Conservation (phyloP, 1,140 invertebrate genomes). For the Centruroides sculpturatus region DNA sequence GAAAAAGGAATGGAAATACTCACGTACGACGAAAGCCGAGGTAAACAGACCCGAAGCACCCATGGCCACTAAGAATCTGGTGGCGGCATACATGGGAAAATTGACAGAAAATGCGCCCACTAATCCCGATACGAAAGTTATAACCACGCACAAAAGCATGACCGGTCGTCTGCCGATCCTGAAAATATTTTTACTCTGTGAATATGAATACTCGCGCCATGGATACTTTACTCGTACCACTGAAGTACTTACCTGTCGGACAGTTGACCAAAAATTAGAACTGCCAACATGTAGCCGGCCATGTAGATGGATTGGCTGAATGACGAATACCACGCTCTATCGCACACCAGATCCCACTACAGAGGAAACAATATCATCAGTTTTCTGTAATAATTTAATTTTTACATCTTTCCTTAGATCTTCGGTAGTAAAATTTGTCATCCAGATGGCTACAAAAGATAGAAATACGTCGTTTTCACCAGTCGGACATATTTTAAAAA, state of each 20-base stretch:
- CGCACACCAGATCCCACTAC: slow-evolving; percentile 60
- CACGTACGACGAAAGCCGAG: slow-evolving; percentile 8
- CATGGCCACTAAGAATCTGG: slow-evolving; percentile 7
- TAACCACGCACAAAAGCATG: not conserved
- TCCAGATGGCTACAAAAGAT: too few species aligned
- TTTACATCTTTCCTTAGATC: too few species aligned
- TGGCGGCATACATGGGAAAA: slow-evolving; percentile 7
- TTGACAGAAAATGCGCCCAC: slow-evolving; percentile 5
- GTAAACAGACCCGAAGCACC: slow-evolving; percentile 5
- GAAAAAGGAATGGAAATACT: not conserved
- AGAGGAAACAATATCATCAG: slow-evolving; percentile 19
- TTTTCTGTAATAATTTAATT: too few species aligned
- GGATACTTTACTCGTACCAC: too few species aligned
- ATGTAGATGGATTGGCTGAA: slow-evolving; percentile 63
- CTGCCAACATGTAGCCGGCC: slow-evolving; percentile 62
- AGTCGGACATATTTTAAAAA: too few species aligned
- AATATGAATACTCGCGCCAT: not conserved
- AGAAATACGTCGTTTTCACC: too few species aligned
- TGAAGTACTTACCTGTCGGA: slow-evolving; percentile 48
- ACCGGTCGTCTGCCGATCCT: slow-evolving; percentile 8
- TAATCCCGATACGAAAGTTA: slow-evolving; percentile 1
- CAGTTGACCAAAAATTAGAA: slow-evolving; percentile 59
- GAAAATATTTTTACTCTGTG: not conserved
- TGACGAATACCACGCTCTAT: slow-evolving; percentile 44
- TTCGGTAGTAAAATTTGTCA: too few species aligned